Percentiles rank a stretch among this genome's conserved stretches.
phyloP scores from a whole-genome alignment of 2,888 invertebrate species.

The Pseudanteris insignis region DNA sequence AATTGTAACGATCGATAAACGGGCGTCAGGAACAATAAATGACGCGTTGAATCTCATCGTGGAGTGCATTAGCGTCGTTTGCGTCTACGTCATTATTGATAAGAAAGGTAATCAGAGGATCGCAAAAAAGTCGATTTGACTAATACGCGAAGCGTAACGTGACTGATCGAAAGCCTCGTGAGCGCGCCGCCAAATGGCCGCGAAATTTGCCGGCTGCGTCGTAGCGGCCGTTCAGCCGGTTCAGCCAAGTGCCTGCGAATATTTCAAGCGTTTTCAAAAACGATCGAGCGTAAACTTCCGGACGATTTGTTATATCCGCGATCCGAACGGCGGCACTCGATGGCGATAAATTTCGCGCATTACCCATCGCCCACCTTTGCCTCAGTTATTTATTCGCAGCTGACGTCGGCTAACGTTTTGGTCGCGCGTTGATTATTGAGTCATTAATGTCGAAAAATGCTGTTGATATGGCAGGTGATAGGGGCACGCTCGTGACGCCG shows the following conservation, averaged over 20 bases:
- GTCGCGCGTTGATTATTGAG: conserved; percentile 22
- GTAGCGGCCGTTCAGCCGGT: conserved; percentile 25
- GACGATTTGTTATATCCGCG: conserved; percentile 58
- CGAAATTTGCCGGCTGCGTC: conserved; percentile 18
- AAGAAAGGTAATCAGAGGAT: too few species aligned
- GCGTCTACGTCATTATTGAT: too few species aligned
- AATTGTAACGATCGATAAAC: too few species aligned
- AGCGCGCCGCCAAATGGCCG: conserved; percentile 26
- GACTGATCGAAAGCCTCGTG: conserved; percentile 20
- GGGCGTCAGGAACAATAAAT: too few species aligned
- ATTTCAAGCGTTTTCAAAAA: conserved; percentile 39
- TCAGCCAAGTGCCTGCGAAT: too few species aligned
- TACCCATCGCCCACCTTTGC: conserved; percentile 37
- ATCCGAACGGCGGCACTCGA: conserved; percentile 31
- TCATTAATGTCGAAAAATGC: conserved; percentile 29
- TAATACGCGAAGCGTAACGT: conserved; percentile 28
- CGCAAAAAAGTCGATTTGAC: too few species aligned
- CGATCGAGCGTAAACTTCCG: conserved; percentile 58
- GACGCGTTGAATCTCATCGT: too few species aligned
- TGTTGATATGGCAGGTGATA: too few species aligned
- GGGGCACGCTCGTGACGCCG: too few species aligned
- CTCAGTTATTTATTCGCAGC: conserved; percentile 35
- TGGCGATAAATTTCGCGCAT: conserved; percentile 39
- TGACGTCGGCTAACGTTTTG: not conserved
- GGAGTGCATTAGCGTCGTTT: too few species aligned